Base-by-base conservation (phyloP, 2,797 vertebrate genomes). In the Odontamblyopus lacepedii region DNA sequence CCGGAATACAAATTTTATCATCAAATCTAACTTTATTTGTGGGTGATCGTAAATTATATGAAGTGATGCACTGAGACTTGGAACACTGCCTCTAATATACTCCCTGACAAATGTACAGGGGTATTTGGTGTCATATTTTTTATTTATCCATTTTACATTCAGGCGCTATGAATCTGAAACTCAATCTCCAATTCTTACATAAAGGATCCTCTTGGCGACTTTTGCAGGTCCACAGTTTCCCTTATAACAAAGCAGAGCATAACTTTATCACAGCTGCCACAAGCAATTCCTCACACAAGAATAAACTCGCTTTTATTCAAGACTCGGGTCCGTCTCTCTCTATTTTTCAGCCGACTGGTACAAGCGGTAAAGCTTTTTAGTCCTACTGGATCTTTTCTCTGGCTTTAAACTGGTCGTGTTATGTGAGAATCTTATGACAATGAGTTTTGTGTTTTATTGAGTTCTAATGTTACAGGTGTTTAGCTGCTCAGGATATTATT, bases 211-310 rank as follows among this genome's bases (percentile, higher is more conserved):
- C 38, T 63, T 44, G 35, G 62, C 62, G n/a, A 19, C 62, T 41
- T 63, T 63, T 38, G 35, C 41, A 63, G n/a, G 35, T 41, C 18
- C 35, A 56, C 18, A 48, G 66, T 29, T 67, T 13, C 48, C 32
- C 57, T 63, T n/a, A 9, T 38, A 55, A 71, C 63, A 61, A 67
- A 67, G 32, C 35, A 71, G 69, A 41, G 53, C 35, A 1, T 6
- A 35, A 65, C 16, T 62, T 30, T 62, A 62, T 62, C 35, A 41
- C 62, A 38, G 62, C 38, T 63, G 38, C 62, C 61, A 63, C 35
- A 63, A 63, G 35, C 38, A 63, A 63, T 63, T 63, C 35, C 35
- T 41, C n/a, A 44, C 62, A 41, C 62, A 38, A 63, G 35, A 44
- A 63, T 63, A 63, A 63, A 41, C 32, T 41, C 19, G 19, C 32